Conservation (phyloP, 2,888 invertebrate species). For the Poecilus cupreus region DNA sequence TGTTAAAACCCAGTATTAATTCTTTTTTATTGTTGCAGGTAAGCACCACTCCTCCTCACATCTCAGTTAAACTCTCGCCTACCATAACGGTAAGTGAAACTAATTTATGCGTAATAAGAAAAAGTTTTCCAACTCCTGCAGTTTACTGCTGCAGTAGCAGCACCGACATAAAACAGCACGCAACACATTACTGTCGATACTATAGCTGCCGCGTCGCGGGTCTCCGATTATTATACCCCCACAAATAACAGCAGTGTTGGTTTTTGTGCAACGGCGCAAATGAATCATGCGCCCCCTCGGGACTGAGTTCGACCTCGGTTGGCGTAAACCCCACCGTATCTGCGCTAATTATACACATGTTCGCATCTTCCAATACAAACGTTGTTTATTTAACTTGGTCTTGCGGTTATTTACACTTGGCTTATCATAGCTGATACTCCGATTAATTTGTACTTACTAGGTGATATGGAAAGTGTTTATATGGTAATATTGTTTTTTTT, state of each 20-base stretch:
- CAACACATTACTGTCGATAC: too few species aligned
- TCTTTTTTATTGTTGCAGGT: neutral
- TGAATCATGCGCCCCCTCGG: conserved; percentile 18
- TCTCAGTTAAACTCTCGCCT: neutral
- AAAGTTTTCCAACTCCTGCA: neutral
- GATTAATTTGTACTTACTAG: neutral
- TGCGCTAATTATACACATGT: conserved; percentile 24
- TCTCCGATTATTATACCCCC: conserved; percentile 24
- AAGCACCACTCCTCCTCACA: neutral
- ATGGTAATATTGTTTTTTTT: neutral
- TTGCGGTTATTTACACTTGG: conserved; percentile 20
- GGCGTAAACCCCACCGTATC: neutral
- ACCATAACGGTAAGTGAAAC: neutral
- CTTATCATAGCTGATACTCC: neutral
- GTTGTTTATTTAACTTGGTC: conserved; percentile 14
- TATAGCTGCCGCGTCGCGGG: neutral
- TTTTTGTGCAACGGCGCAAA: conserved; percentile 31
- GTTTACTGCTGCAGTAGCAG: too few species aligned
- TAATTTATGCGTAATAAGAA: neutral
- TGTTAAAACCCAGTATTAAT: neutral
- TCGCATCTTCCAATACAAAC: neutral
- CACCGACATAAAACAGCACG: too few species aligned
- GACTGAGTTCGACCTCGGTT: conserved; percentile 6
- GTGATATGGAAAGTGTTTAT: neutral
- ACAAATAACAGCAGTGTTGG: conserved; percentile 15